Evolutionary conservation across 2,797 vertebrate species (phyloP), one percentile per base, ranked within the genome.

Genomic region (Corythornis leucogaster): DNA sequence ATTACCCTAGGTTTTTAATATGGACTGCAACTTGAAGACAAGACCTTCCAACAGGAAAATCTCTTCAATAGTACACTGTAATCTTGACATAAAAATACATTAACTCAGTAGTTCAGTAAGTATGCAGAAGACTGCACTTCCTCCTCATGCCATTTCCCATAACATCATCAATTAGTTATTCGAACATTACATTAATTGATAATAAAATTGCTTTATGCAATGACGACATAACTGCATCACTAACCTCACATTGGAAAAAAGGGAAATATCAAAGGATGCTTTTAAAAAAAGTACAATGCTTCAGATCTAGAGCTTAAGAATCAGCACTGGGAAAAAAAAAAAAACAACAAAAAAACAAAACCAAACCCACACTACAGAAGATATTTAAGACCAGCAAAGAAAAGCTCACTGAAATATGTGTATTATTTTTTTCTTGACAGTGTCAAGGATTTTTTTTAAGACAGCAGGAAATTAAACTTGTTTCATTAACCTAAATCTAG

Each of bases 401-500:
- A 91, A 91, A 91, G 33, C 33, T 80, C 20, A 28, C 45, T 33
- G 25, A 80, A 82, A 64, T 31, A 43, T 26, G 15, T 14, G 7
- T 9, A 17, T 21, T 15, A 5, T 6, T 57, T 79, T 70, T 84
- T 87, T 69, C 51, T 31, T 64, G 48, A 82, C 31, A 85, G 54
- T 16, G 14, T 46, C 48, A 80, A 40, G 30, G 25, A 51, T 58
- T 87, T 91, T 58, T 57, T 50, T 28, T 9, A 58, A 87, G 57
- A 42, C 26, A 89, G 59, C n/a, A 89, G 62, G 93, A 92, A 85
- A 92, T 78, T 48, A 80, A 91, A 79, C 62, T 58, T 68, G 68
- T 66, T 93, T 93, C 55, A 77, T 88, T 88, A 96, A 70, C 20
- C 28, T 89, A 91, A 92, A 87, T 75, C 80, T 13, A 88, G 50